Conservation (phyloP, 2,797 vertebrate species). For the Diceros bicornis region DNA sequence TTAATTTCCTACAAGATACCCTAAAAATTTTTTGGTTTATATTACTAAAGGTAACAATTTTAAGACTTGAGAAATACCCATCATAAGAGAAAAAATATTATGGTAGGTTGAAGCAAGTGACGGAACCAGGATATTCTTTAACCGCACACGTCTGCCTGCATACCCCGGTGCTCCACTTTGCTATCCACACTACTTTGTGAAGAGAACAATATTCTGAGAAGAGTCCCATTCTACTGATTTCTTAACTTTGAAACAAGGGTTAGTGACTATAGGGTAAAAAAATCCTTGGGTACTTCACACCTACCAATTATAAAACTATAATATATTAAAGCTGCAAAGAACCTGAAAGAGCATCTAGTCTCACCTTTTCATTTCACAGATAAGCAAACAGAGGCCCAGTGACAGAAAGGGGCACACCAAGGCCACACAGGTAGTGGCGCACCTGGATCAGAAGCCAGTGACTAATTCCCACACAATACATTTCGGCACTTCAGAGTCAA, state of each 20-base stretch:
- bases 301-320: slow-evolving; percentile 15
- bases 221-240: neutral
- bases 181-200: slow-evolving; percentile 13
- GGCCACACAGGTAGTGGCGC: neutral
- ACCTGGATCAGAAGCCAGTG: neutral
- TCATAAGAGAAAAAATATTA: slow-evolving; percentile 32
- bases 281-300: slow-evolving; percentile 13
- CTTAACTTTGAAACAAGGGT: slow-evolving; percentile 26
- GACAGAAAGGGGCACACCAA: neutral
- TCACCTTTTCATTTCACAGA: slow-evolving; percentile 19
- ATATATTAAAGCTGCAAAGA: neutral
- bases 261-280: neutral
- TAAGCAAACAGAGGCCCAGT: neutral
- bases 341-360: neutral
- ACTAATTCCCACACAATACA: neutral
- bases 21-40: slow-evolving; percentile 56
- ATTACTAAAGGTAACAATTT: slow-evolving; percentile 21
- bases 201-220: slow-evolving; percentile 43
- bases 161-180: neutral
- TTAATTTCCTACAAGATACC: slow-evolving; percentile 40
- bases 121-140: neutral
- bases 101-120: neutral
- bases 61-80: neutral
- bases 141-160: neutral
- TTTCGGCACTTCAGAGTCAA: neutral